Evolutionary conservation across 2,888 invertebrate genomes (phyloP).

Genomic region (Pterostichus madidus): DNA sequence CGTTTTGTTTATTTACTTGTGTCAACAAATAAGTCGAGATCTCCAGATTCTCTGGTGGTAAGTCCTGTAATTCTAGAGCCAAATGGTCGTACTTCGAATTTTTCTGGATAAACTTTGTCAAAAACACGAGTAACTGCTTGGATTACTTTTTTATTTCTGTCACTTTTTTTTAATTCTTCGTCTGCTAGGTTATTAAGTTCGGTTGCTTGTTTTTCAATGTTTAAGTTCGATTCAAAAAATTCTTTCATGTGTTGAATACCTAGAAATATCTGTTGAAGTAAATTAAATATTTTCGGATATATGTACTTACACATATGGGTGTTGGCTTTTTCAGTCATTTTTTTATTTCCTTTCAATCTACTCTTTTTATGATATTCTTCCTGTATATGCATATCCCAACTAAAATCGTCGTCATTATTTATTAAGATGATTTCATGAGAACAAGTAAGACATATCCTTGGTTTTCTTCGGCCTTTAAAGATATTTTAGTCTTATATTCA

Average conservation of each 20-base stretch:
- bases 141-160: conserved; percentile 24
- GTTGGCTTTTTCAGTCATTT: conserved; percentile 13
- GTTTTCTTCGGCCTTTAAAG: conserved; percentile 8
- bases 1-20: conserved; percentile 51
- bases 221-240: conserved; percentile 42
- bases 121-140: conserved; percentile 33
- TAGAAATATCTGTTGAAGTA: conserved; percentile 3
- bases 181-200: conserved; percentile 28
- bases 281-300: not conserved
- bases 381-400: conserved; percentile 57
- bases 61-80: conserved; percentile 64
- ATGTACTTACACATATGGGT: conserved; percentile 50
- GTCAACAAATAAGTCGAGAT: conserved; percentile 60
- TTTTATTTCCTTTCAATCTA: conserved; percentile 18
- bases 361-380: conserved; percentile 31
- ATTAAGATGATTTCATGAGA: conserved; percentile 43
- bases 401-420: conserved; percentile 60
- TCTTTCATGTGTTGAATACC: conserved; percentile 45
- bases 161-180: conserved; percentile 27
- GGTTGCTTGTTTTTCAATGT: conserved; percentile 17
- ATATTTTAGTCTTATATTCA: not conserved
- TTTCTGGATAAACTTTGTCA: conserved; percentile 7
- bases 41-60: conserved; percentile 55
- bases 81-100: conserved; percentile 47
- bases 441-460: conserved; percentile 39